Conservation (phyloP, 2,888 invertebrate species). For the Tuberolachnus salignus region DNA sequence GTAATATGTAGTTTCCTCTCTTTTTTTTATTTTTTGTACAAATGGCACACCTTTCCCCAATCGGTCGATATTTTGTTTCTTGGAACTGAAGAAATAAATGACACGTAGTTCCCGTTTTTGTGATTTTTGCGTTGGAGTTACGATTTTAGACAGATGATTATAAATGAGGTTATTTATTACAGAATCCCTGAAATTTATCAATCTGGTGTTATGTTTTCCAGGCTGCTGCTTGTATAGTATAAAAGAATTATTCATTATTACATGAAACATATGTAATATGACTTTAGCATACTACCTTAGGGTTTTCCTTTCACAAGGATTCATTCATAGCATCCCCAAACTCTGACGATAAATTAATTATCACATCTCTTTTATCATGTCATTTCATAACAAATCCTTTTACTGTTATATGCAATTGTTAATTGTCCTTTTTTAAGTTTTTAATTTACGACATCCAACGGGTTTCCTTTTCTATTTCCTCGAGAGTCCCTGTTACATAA, state of each 20-base stretch:
- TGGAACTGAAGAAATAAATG: background rate
- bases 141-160: constrained; percentile 10
- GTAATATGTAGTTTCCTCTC: background rate
- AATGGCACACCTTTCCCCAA: constrained; percentile 7
- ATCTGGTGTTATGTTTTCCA: background rate
- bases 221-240: constrained; percentile 10
- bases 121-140: background rate
- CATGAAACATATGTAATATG: constrained; percentile 21
- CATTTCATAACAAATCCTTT: constrained; percentile 49
- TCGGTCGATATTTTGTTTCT: constrained; percentile 18
- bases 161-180: constrained; percentile 8
- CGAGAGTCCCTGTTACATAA: constrained; percentile 50
- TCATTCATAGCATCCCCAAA: constrained; percentile 46
- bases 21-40: constrained; percentile 21
- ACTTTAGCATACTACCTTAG: constrained; percentile 38
- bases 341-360: constrained; percentile 48
- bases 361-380: constrained; percentile 56
- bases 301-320: constrained; percentile 39
- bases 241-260: constrained; percentile 26
- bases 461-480: constrained; percentile 20
- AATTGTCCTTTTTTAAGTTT: constrained; percentile 42
- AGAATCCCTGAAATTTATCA: constrained; percentile 18
- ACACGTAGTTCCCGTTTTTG: background rate
- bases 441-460: constrained; percentile 1
- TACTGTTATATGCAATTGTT: background rate